phyloP scores from a whole-genome alignment of 1,140 invertebrate genomes.

The Saccostrea glomerata region DNA sequence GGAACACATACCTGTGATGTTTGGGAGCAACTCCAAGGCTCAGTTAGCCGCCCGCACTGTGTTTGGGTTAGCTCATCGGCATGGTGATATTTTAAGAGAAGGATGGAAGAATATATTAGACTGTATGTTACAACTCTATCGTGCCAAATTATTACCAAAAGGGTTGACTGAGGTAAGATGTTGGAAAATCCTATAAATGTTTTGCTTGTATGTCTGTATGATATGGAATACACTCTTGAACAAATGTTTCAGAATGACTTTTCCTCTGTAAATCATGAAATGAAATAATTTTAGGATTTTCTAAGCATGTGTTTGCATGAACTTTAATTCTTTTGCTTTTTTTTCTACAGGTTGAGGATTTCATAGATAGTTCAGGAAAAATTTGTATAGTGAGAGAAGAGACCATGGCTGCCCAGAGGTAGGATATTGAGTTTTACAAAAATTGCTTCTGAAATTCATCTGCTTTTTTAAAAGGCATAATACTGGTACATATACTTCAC shows the following conservation, averaged over 20 bases:
- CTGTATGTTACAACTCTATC: conserved; percentile 91
- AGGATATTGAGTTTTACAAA: background rate
- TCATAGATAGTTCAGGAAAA: conserved; percentile 90
- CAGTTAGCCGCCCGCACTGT: conserved; percentile 90
- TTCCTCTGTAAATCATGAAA: no score
- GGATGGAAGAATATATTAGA: conserved; percentile 98
- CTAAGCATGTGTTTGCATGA: no score
- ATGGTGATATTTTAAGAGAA: conserved; percentile 94
- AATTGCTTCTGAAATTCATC: background rate
- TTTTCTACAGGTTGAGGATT: conserved; percentile 92
- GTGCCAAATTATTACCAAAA: conserved; percentile 90
- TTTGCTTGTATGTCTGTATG: no score
- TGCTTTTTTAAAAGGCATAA: no score
- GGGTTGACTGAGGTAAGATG: conserved; percentile 81
- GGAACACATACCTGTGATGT: conserved; percentile 83
- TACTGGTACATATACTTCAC: no score
- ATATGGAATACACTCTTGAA: no score
- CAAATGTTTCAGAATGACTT: no score
- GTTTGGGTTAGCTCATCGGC: conserved; percentile 91
- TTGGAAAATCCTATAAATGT: background rate
- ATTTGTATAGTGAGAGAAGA: conserved; percentile 89
- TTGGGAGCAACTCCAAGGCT: conserved; percentile 90
- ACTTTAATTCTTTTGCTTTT: background rate
- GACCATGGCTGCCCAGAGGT: conserved; percentile 67
- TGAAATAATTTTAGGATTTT: no score